Conservation (phyloP, 2,797 vertebrate genomes). For the Lagorchestes hirsutus region DNA sequence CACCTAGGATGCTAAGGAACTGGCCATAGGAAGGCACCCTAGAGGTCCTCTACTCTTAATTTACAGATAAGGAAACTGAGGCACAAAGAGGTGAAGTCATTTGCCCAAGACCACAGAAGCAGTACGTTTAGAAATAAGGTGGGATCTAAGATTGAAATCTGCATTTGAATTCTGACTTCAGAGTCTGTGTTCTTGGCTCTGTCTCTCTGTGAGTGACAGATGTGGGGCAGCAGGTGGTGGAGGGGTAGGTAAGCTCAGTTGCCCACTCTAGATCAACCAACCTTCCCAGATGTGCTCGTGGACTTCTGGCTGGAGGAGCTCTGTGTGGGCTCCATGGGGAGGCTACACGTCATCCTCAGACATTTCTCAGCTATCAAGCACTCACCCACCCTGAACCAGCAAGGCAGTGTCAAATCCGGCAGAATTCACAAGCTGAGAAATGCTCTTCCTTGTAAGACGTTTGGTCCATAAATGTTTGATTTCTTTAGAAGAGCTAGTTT, state of each 20-base stretch:
- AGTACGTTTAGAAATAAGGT: not conserved
- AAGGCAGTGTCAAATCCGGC: slow-evolving; percentile 21
- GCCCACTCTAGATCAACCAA: not conserved
- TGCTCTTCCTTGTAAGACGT: slow-evolving; percentile 24
- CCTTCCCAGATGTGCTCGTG: not conserved
- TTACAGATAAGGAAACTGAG: not conserved
- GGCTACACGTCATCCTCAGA: not conserved
- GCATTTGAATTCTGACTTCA: not conserved
- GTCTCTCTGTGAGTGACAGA: not conserved
- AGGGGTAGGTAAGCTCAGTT: too few relatives aligned
- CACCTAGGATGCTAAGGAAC: not conserved
- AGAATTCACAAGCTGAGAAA: slow-evolving; percentile 54
- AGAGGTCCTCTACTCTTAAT: not conserved
- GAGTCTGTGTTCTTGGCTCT: not conserved
- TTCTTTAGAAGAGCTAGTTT: slow-evolving; percentile 40
- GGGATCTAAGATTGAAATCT: not conserved
- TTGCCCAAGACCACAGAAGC: not conserved
- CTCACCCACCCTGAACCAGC: not conserved
- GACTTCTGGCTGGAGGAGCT: not conserved
- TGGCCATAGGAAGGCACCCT: not conserved
- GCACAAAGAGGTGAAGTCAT: not conserved
- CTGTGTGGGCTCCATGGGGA: not conserved
- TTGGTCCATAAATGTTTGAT: not conserved
- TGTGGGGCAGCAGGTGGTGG: not conserved
- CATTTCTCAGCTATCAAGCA: not conserved